Evolutionary conservation across 2,888 invertebrate genomes (phyloP), one percentile per base, ranked within the genome.

Genomic region (Hemistola chrysoprasaria): DNA sequence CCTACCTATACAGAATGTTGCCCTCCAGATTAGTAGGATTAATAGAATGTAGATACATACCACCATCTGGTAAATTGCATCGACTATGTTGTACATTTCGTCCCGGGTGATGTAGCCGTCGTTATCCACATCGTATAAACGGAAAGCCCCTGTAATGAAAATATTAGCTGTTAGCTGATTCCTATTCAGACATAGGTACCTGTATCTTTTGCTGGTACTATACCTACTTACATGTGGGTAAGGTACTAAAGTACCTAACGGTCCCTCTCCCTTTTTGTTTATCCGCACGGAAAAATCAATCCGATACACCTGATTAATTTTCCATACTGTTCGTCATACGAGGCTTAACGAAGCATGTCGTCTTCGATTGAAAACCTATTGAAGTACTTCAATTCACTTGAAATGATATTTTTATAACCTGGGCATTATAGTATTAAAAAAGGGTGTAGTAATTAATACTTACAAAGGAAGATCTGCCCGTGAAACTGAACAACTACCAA

Each of bases 21-120:
- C n/a, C n/a, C n/a, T n/a, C n/a, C n/a, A n/a, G n/a, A n/a, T n/a
- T n/a, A n/a, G n/a, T n/a, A n/a, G n/a, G n/a, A 16, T 21, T 26
- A 8, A 22, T 25, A 11, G 22, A 16, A 1, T n/a, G 16, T 16
- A 16, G 16, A 29, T 74, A 93, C 96, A 90, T 93, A 98, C 98
- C 93, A 98, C 97, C 98, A 97, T 97, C 87, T 97, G 97, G 87
- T 98, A 98, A 74, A 98, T 98, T 47, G 98, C 97, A 79, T 97
- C 97, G 52, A 98, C 98, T 75, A 98, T 98, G 86, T 97, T 97
- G 81, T 97, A 95, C 96, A 98, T 97, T 90, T 98, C 97, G 65
- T 97, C 97, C 59, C 97, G 91, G 40, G 98, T 98, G 76, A 98
- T 98, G 80, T 95, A 98, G 8, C 98, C 98, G 71, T 98, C 97